phyloP scores from a whole-genome alignment of 2,113 vertebrate genomes.

The Tyto alba region DNA sequence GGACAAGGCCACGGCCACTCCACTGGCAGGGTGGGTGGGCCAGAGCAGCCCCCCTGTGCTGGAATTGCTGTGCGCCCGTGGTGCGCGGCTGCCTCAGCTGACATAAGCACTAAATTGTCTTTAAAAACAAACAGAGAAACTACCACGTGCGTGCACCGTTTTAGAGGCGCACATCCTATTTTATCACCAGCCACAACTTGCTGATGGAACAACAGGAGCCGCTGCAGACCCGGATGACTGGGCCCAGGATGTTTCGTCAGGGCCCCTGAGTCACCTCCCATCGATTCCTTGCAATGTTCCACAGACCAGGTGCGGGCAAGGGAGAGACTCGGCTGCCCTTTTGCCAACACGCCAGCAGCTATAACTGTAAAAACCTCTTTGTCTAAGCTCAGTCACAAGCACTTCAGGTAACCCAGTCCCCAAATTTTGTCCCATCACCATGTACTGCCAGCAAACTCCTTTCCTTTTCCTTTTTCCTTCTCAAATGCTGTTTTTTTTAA shows the following conservation, averaged over 20 bases:
- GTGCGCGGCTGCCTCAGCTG: background rate
- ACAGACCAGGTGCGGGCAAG: constrained; percentile 10
- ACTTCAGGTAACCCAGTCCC: background rate
- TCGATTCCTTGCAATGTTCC: background rate
- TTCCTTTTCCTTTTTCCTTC: background rate
- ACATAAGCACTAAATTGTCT: background rate
- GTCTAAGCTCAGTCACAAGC: background rate
- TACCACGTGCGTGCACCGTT: background rate
- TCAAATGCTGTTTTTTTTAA: background rate
- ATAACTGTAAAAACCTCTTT: background rate
- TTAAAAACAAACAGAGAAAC: background rate
- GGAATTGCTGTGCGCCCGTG: background rate
- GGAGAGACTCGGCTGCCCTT: background rate
- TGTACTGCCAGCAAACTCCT: background rate
- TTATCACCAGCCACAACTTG: constrained; percentile 18
- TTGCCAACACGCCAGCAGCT: background rate
- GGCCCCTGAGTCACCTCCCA: constrained; percentile 14
- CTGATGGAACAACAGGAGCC: constrained; percentile 7
- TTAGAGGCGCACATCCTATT: background rate
- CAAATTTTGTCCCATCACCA: background rate
- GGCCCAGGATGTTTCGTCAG: background rate
- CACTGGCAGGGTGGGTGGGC: background rate
- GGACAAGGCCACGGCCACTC: background rate
- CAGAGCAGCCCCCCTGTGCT: background rate
- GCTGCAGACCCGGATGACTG: background rate